These are phyloP conservation scores for Pandemis corylana DNA, from an alignment of 2,888 invertebrate species.

Conservation along the genomic window DNA sequence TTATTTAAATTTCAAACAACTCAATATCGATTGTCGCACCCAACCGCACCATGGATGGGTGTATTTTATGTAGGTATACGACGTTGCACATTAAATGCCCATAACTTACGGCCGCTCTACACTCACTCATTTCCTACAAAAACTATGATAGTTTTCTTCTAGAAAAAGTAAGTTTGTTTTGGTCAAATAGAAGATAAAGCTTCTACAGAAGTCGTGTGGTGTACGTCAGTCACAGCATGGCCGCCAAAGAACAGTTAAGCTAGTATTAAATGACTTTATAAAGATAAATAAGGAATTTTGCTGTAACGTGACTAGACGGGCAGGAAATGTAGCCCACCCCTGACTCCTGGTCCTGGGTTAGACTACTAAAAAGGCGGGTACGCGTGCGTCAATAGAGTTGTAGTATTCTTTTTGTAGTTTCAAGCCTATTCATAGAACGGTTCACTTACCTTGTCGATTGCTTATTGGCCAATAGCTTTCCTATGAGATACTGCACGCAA, in stretches of 20 bases:
- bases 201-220: too few relatives aligned
- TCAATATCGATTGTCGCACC: background rate
- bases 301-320: background rate
- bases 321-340: background rate
- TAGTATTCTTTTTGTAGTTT: background rate
- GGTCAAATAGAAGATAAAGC: too few relatives aligned
- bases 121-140: background rate
- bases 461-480: slow-evolving; percentile 51
- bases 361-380: background rate
- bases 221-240: too few relatives aligned
- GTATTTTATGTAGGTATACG: background rate
- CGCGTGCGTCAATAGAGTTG: background rate
- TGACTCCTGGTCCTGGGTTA: background rate
- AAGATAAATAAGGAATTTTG: too few relatives aligned
- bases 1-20: slow-evolving; percentile 34
- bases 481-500: slow-evolving; percentile 55
- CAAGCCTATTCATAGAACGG: background rate
- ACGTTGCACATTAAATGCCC: background rate
- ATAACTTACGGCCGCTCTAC: background rate
- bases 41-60: background rate
- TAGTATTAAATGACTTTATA: too few relatives aligned
- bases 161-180: too few relatives aligned
- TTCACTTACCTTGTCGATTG: slow-evolving; percentile 39
- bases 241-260: too few relatives aligned
- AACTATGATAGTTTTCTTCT: background rate